phyloP scores from a whole-genome alignment of 2,113 vertebrate genomes.

The Brachyhypopomus gauderio region DNA sequence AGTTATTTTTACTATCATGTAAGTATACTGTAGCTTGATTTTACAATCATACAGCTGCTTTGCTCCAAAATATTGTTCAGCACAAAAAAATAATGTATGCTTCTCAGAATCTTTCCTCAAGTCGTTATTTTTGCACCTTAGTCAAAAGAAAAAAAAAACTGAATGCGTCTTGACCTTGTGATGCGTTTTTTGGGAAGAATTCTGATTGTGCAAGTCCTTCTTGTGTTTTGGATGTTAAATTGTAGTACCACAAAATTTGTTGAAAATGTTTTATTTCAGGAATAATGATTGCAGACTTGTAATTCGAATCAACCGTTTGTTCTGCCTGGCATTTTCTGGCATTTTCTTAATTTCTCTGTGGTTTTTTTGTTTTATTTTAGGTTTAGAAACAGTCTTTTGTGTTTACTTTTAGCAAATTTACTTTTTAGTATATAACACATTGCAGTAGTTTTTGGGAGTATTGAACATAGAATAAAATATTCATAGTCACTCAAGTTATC shows the following conservation, averaged over 20 bases:
- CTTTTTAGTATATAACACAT: slow-evolving; percentile 63
- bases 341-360: slow-evolving; percentile 67
- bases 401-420: slow-evolving; percentile 66
- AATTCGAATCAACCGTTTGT: slow-evolving; percentile 33
- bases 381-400: slow-evolving; percentile 67
- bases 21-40: slow-evolving; percentile 77
- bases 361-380: slow-evolving; percentile 51
- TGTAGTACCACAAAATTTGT: slow-evolving; percentile 67
- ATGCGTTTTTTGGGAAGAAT: slow-evolving; percentile 89
- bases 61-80: slow-evolving; percentile 72
- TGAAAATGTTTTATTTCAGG: slow-evolving; percentile 63
- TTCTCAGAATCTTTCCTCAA: slow-evolving; percentile 63
- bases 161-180: slow-evolving; percentile 85
- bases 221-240: slow-evolving; percentile 89
- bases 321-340: slow-evolving; percentile 19
- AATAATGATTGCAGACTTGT: slow-evolving; percentile 42
- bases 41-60: slow-evolving; percentile 77
- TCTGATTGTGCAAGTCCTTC: slow-evolving; percentile 84
- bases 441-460: slow-evolving; percentile 59
- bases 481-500: slow-evolving; percentile 55
- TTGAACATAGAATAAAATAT: slow-evolving; percentile 62
- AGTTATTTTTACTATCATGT: slow-evolving; percentile 78
- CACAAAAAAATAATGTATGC: slow-evolving; percentile 72
- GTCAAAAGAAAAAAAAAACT: slow-evolving; percentile 74
- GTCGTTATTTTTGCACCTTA: slow-evolving; percentile 76